These are phyloP conservation scores for Drosophila acutilabella DNA, from an alignment of 2,888 invertebrate genomes.

Conservation along the genomic window DNA sequence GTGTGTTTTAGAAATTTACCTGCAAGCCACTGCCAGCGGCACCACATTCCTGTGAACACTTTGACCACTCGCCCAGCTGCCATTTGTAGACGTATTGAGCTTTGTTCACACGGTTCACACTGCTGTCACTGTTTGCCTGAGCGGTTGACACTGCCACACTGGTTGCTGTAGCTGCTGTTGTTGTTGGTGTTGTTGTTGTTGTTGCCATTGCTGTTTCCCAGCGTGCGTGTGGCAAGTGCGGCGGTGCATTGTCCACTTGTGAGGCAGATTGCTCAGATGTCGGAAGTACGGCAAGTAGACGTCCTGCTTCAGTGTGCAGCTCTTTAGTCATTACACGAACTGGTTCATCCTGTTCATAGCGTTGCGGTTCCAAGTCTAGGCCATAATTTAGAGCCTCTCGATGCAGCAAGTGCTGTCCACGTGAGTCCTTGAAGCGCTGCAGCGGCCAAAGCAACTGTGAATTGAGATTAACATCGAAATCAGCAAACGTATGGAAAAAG, in stretches of 20 bases:
- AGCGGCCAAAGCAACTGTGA: slow-evolving; percentile 92
- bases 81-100: slow-evolving; percentile 89
- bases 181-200: slow-evolving; percentile 33
- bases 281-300: slow-evolving; percentile 28
- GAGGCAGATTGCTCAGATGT: not conserved
- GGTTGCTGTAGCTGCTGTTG: slow-evolving; percentile 18
- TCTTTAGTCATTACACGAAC: slow-evolving; percentile 58
- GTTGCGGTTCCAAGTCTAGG: slow-evolving; percentile 83
- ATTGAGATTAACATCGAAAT: slow-evolving; percentile 27
- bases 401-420: slow-evolving; percentile 89
- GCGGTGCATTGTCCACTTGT: slow-evolving; percentile 45
- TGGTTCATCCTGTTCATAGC: slow-evolving; percentile 82
- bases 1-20: slow-evolving; percentile 67
- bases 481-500: slow-evolving; percentile 19
- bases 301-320: slow-evolving; percentile 55
- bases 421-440: slow-evolving; percentile 90
- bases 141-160: slow-evolving; percentile 26
- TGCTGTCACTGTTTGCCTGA: slow-evolving; percentile 13
- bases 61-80: slow-evolving; percentile 94
- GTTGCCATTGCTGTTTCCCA: slow-evolving; percentile 69
- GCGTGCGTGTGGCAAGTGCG: slow-evolving; percentile 79
- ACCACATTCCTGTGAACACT: slow-evolving; percentile 93
- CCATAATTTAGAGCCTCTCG: slow-evolving; percentile 85
- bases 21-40: slow-evolving; percentile 87
- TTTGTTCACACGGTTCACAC: slow-evolving; percentile 61